These are phyloP conservation scores for Phymatocera aterrima DNA, from an alignment of 2,888 invertebrate species.

Conservation along the genomic window DNA sequence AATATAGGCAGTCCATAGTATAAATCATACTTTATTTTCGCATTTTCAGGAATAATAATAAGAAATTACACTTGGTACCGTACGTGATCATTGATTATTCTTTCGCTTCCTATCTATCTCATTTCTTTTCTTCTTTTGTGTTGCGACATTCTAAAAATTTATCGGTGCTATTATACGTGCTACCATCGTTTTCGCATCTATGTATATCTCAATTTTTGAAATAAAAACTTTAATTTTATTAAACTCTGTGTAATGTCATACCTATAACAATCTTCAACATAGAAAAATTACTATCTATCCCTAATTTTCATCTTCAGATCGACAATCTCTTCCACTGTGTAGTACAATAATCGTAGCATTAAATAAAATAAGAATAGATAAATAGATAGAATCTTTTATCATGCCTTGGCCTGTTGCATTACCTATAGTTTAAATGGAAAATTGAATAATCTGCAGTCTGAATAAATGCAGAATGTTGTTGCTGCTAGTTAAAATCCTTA, in stretches of 20 bases:
- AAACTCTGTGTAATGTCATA: conserved; percentile 43
- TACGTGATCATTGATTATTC: background rate
- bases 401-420: no score
- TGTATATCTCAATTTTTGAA: conserved; percentile 71
- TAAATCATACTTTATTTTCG: conserved; percentile 41
- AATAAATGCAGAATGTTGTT: no score
- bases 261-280: background rate
- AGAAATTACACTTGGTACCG: conserved; percentile 17
- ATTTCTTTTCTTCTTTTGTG: conserved; percentile 39
- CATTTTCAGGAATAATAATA: conserved; percentile 44
- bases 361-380: no score
- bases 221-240: conserved; percentile 72
- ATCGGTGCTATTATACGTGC: conserved; percentile 66
- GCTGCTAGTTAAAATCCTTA: no score
- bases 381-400: no score
- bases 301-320: background rate
- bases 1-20: background rate
- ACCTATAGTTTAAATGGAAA: no score
- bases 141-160: conserved; percentile 63
- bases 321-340: background rate
- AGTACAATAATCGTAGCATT: background rate
- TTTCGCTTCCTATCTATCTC: no score
- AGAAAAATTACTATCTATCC: background rate
- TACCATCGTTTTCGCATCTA: conserved; percentile 70
- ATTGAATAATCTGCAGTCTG: no score